phyloP scores from a whole-genome alignment of 2,113 vertebrate genomes.

The Oxyruncus cristatus region DNA sequence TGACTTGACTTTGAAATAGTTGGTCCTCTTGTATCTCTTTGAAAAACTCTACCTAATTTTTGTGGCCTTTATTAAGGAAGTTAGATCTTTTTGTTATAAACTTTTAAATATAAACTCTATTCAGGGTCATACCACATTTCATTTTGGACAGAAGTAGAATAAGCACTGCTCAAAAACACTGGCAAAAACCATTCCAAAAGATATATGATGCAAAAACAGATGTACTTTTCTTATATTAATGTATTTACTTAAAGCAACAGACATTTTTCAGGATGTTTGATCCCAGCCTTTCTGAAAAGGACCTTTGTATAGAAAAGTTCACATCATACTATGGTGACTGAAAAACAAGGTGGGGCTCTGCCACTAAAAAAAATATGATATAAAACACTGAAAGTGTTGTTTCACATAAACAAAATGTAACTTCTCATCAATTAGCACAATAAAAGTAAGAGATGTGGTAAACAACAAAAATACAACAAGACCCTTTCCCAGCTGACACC shows the following conservation, averaged over 20 bases:
- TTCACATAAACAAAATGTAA: not conserved
- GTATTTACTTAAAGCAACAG: not conserved
- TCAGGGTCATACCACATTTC: not conserved
- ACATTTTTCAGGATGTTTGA: not conserved
- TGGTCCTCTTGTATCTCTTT: not conserved
- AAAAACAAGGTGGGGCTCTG: slow-evolving; percentile 15
- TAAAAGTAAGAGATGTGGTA: slow-evolving; percentile 15
- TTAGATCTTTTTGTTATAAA: not conserved
- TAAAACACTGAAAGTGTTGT: not conserved
- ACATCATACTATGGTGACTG: not conserved
- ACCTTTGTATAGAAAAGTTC: not conserved
- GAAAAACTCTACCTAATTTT: not conserved
- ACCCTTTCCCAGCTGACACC: not conserved
- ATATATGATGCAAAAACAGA: not conserved
- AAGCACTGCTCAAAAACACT: not conserved
- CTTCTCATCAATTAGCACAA: not conserved
- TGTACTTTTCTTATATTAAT: not conserved
- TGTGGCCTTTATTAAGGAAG: not conserved
- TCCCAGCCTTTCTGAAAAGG: not conserved
- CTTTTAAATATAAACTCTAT: not conserved
- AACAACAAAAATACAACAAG: not conserved
- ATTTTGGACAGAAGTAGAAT: not conserved
- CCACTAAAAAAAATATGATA: not conserved
- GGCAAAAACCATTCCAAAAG: not conserved
- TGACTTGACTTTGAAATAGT: not conserved